Evolutionary conservation across 1,140 invertebrate species (phyloP), one percentile per base, ranked within the genome.

Genomic region (Leptopilina clavipes): DNA sequence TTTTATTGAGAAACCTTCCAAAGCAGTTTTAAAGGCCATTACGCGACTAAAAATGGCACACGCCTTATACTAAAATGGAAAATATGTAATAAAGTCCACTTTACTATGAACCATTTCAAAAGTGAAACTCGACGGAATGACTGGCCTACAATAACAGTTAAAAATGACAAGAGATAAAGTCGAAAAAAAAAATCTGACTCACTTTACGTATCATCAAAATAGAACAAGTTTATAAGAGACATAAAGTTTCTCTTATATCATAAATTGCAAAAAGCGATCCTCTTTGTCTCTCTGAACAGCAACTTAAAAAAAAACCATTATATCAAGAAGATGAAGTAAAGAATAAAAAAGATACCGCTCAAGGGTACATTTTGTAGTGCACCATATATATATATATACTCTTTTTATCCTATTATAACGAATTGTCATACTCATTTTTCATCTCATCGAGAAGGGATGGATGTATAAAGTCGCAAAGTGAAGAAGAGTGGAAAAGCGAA

Each of bases 291-390:
- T 8, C 48, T 52, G 14, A 52, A 52, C n/a, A 52, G 48, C 48
- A 52, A 52, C 48, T 52, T 52, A 17, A 52, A 52, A 52, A 45
- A 52, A 52, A 52, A 52, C 48, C 48, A 52, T 52, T 52, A 52
- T 52, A 52, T 52, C 48, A 52, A 52, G 48, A 52, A 52, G 48
- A 52, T 52, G 48, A 52, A 52, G n/a, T 17, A 5, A 52, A 52
- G 48, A 52, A 52, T 52, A 52, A 52, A 52, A n/a, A 52, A 52
- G 48, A 52, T 52, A 52, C 48, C n/a, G 48, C 48, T 52, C 48
- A 2, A 52, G 14, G 48, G 48, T 17, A 52, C 48, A 52, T 52
- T 52, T 52, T 17, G 48, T 52, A 52, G 48, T 5, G 17, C 14
- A 17, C 48, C 17, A n/a, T 52, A n/a, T 17, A 17, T 52, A n/a